Percentiles rank a stretch among this genome's conserved stretches.
Evolutionary conservation across 2,888 invertebrate genomes (phyloP).

Genomic region (Helleia helle): DNA sequence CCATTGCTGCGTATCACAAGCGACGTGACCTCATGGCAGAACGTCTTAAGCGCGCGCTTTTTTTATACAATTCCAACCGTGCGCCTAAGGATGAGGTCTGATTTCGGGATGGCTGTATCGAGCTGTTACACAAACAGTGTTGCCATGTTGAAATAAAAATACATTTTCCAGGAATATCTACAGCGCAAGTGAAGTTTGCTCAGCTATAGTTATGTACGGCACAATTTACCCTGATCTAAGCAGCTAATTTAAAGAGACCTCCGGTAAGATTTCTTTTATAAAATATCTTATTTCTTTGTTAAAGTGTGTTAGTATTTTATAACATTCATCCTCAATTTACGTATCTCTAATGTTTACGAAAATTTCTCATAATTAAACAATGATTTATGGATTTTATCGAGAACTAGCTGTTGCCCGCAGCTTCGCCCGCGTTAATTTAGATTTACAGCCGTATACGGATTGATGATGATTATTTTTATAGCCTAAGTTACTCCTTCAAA

Average conservation of each 20-base stretch:
- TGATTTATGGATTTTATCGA: no score
- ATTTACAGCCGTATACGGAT: no score
- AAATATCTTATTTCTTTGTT: slow-evolving; percentile 3
- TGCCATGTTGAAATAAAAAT: slow-evolving; percentile 62
- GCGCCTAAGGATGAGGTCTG: slow-evolving; percentile 14
- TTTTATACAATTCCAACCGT: slow-evolving; percentile 24
- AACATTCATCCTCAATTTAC: no score
- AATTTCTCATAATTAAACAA: no score
- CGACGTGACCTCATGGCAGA: slow-evolving; percentile 28
- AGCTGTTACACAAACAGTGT: slow-evolving; percentile 31
- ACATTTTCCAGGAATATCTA: slow-evolving; percentile 70
- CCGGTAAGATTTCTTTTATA: slow-evolving; percentile 34
- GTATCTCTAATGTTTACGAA: no score
- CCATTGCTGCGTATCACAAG: slow-evolving; percentile 51
- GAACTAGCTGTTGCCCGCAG: no score
- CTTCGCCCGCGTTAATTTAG: no score
- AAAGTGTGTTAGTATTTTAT: no score
- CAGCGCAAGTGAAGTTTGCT: slow-evolving; percentile 66
- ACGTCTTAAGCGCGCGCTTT: slow-evolving; percentile 28
- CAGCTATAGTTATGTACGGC: slow-evolving; percentile 34
- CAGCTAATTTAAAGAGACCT: slow-evolving; percentile 66
- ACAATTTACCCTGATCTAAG: slow-evolving; percentile 58
- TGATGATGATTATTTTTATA: no score
- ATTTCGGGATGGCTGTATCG: slow-evolving; percentile 20
- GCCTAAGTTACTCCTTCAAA: no score